These are phyloP conservation scores for Aptenodytes forsteri DNA, from an alignment of 2,113 vertebrate genomes.

Conservation along the genomic window DNA sequence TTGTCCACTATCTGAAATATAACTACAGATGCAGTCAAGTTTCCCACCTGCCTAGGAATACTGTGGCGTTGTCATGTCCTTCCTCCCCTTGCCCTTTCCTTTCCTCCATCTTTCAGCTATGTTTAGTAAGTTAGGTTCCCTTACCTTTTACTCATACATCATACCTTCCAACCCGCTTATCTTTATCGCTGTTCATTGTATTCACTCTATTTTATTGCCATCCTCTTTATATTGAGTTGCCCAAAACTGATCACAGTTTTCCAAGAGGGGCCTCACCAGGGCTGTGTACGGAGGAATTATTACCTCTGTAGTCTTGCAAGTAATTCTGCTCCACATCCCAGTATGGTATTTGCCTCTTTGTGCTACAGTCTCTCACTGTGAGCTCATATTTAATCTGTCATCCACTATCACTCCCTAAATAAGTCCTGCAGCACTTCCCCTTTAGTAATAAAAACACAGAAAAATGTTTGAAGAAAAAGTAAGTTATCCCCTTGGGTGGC, in stretches of 20 bases:
- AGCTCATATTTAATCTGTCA: conserved; percentile 68
- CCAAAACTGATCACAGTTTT: conserved; percentile 54
- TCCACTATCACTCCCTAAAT: conserved; percentile 60
- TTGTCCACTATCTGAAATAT: neutral
- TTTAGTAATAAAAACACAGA: conserved; percentile 55
- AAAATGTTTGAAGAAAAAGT: conserved; percentile 50
- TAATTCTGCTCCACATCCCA: conserved; percentile 52
- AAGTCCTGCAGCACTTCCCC: conserved; percentile 52
- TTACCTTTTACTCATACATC: conserved; percentile 26
- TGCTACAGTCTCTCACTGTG: conserved; percentile 35
- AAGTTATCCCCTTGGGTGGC: conserved; percentile 39
- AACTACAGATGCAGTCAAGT: neutral
- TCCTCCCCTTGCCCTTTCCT: neutral
- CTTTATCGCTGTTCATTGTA: conserved; percentile 47
- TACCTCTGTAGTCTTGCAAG: conserved; percentile 48
- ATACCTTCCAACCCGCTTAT: conserved; percentile 36
- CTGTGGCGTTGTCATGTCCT: neutral
- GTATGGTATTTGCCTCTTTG: conserved; percentile 57
- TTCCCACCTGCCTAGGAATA: neutral
- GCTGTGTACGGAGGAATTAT: conserved; percentile 41
- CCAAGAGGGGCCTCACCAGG: conserved; percentile 28
- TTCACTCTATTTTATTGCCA: conserved; percentile 39
- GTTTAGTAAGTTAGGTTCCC: neutral
- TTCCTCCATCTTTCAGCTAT: neutral
- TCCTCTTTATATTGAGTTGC: conserved; percentile 46